Evolutionary conservation across 2,797 vertebrate species (phyloP), one percentile per base, ranked within the genome.

Genomic region (Brachyalestes nurse): DNA sequence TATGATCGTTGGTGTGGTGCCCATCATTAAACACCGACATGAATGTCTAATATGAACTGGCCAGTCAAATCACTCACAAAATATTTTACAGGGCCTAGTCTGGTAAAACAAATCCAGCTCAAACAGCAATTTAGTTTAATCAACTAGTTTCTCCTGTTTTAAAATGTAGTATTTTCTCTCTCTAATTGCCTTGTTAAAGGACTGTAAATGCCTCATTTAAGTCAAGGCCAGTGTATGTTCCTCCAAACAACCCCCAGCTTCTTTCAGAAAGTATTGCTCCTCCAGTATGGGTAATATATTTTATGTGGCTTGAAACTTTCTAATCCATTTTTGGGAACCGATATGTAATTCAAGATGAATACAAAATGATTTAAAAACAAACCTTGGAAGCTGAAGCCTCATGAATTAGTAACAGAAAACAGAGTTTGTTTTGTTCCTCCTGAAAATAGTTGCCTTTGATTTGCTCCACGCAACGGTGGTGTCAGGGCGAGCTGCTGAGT

Each of bases 271-370:
- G 10, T n/a, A n/a, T 45, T 21, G 65, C 8, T 67, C 8, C 25
- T 21, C 40, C 40, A 10, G n/a, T 42, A 42, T 66, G 8, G 64
- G 17, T n/a, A 49, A 42, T 12, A 42, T 51, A 13, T 70, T 51
- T 47, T 16, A 51, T 1, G 25, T 5, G 51, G 45, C 40, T 21
- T 45, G 38, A 47, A 42, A 74, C 28, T 4, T 0, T 55, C 12
- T 7, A 65, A 57, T 28, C 17, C 16, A 34, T n/a, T 71, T 53
- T 2, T 58, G 10, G 45, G 70, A 9, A 42, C 6, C n/a, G 47
- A 62, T 62, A 19, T 72, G 72, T 53, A 72, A 80, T 66, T 45
- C 21, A 65, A 25, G 10, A 28, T 7, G 16, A 73, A 73, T 10
- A 55, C 25, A 14, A 42, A 65, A 25, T 25, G 23, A 51, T 17